Base-by-base conservation (phyloP, 2,888 invertebrate genomes). In the Desoria tigrina region DNA sequence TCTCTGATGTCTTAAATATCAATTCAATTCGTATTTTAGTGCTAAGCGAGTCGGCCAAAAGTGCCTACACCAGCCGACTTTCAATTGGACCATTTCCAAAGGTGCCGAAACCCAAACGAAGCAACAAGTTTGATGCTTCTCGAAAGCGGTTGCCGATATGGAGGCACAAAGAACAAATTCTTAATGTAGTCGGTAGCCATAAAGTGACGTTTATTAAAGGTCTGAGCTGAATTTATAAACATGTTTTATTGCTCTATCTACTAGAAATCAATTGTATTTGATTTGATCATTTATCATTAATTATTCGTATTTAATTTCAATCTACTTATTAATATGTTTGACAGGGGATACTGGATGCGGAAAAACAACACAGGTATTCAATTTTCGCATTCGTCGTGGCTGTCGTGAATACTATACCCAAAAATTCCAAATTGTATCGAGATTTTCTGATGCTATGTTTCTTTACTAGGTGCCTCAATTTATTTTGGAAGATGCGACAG, bases 391-490 rank as follows among this genome's bases (percentile, higher is more conserved):
- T n/a, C n/a, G n/a, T n/a, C n/a, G n/a, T n/a, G n/a, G n/a, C n/a
- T n/a, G n/a, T n/a, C n/a, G n/a, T n/a, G n/a, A n/a, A n/a, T n/a
- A n/a, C n/a, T n/a, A n/a, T n/a, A n/a, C n/a, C n/a, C n/a, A n/a
- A n/a, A n/a, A n/a, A n/a, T n/a, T n/a, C n/a, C n/a, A n/a, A n/a
- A n/a, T n/a, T n/a, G n/a, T n/a, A n/a, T n/a, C n/a, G n/a, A n/a
- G n/a, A n/a, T n/a, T n/a, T n/a, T n/a, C n/a, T n/a, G n/a, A n/a
- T n/a, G n/a, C n/a, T n/a, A n/a, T n/a, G n/a, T n/a, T n/a, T n/a
- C n/a, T n/a, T n/a, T n/a, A n/a, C n/a, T 74, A 86, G 84, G 85
- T 98, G 45, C 96, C 97, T 0, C 97, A 98, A 78, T 91, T 90
- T 77, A 87, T 98, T 73, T 81, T 98, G 70, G 93, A 96, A 77